Conservation (phyloP, 2,113 vertebrate genomes). For the Narcine bancroftii region DNA sequence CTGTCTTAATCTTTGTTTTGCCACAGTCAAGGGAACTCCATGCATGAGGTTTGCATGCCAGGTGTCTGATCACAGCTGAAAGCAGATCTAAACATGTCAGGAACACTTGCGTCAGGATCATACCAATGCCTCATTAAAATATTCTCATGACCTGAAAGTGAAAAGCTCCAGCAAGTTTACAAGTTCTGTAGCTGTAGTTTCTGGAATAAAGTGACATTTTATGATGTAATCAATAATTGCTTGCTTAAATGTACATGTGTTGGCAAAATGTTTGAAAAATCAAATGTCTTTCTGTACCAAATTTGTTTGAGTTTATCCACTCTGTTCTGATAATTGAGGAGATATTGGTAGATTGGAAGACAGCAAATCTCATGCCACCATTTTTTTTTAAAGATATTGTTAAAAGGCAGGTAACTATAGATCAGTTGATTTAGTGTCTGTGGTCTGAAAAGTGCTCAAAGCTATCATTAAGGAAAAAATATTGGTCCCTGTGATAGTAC, state of each 20-base stretch:
- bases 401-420: too few species aligned
- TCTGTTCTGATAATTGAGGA: not conserved
- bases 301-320: not conserved
- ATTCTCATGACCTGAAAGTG: not conserved
- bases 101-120: not conserved
- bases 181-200: not conserved
- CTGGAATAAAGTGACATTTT: not conserved
- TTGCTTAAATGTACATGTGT: not conserved
- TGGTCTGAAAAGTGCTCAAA: too few species aligned
- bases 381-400: too few species aligned
- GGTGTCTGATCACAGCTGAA: not conserved
- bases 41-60: not conserved
- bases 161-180: not conserved
- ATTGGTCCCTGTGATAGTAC: too few species aligned
- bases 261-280: not conserved
- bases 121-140: not conserved
- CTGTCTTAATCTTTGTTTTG: conserved; percentile 7
- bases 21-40: conserved; percentile 15
- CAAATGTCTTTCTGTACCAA: not conserved
- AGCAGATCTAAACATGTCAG: not conserved
- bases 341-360: too few species aligned
- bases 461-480: too few species aligned
- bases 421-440: too few species aligned
- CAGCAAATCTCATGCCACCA: too few species aligned
- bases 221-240: conserved; percentile 4